Evolutionary conservation across 1,140 invertebrate species (phyloP).

Genomic region (Drosophila albomicans): DNA sequence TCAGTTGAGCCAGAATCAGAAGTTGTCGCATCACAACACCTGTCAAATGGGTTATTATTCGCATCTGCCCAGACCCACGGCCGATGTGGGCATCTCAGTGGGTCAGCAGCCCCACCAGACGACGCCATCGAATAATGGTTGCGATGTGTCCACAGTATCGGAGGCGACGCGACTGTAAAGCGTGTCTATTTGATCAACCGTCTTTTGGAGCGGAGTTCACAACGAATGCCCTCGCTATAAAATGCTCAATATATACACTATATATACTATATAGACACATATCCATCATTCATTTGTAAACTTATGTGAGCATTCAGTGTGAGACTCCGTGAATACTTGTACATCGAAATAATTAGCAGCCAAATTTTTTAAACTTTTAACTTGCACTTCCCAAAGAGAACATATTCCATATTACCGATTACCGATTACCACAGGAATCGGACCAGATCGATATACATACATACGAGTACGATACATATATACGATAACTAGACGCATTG

Average conservation of each 20-base stretch:
- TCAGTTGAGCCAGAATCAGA: constrained; percentile 73
- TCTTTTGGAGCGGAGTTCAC: constrained; percentile 23
- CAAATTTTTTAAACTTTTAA: constrained; percentile 52
- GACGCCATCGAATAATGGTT: constrained; percentile 38
- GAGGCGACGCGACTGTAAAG: constrained; percentile 79
- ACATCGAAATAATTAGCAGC: constrained; percentile 51
- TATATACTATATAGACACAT: constrained; percentile 7
- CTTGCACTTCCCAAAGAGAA: constrained; percentile 6
- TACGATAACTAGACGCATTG: constrained; percentile 32
- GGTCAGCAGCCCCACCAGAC: constrained; percentile 44
- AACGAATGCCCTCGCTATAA: background rate
- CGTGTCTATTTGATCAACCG: constrained; percentile 2
- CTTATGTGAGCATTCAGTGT: constrained; percentile 17
- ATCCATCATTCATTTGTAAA: constrained; percentile 16
- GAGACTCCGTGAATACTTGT: constrained; percentile 14
- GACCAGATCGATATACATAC: background rate
- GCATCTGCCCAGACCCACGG: constrained; percentile 76
- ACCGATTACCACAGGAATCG: background rate
- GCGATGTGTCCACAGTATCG: constrained; percentile 74
- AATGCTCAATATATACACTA: constrained; percentile 1
- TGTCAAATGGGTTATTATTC: constrained; percentile 84
- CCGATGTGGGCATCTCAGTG: constrained; percentile 74
- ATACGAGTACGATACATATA: background rate
- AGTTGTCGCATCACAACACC: constrained; percentile 78
- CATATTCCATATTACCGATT: background rate